A percentile compares a stretch with the other conserved stretches of the same genome.
phyloP scores from a whole-genome alignment of 1,140 invertebrate genomes.

The Coptotermes formosanus region DNA sequence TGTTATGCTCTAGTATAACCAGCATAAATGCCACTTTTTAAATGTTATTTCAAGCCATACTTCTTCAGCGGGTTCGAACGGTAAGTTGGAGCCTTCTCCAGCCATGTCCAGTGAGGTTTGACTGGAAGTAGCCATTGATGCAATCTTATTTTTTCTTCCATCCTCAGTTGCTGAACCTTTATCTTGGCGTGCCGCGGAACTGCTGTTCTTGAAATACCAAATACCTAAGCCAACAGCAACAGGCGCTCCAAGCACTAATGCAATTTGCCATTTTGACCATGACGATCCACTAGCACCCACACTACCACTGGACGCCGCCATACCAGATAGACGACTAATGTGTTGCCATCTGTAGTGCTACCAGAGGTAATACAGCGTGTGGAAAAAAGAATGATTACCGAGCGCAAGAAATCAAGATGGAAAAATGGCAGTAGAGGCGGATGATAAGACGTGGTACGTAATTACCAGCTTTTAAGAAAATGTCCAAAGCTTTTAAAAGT shows the following conservation, averaged over 20 bases:
- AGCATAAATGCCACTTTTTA: neutral
- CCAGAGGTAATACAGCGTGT: no score
- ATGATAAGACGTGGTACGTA: conserved; percentile 61
- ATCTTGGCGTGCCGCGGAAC: neutral
- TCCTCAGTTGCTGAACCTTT: conserved; percentile 8
- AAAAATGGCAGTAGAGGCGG: conserved; percentile 56
- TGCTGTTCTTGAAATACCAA: conserved; percentile 63
- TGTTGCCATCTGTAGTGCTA: neutral
- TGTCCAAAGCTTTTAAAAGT: neutral
- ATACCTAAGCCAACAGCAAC: conserved; percentile 77
- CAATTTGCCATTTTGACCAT: conserved; percentile 70
- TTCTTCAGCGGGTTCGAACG: neutral
- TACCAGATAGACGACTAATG: conserved; percentile 13
- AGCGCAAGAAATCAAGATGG: conserved; percentile 30
- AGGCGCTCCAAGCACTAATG: conserved; percentile 74
- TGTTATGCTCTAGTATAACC: no score
- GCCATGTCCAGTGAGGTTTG: neutral
- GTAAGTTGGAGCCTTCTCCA: neutral
- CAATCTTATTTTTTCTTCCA: neutral
- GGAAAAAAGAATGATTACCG: neutral
- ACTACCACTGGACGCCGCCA: conserved; percentile 37
- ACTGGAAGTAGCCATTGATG: neutral
- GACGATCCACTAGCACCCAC: conserved; percentile 33
- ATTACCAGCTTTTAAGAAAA: neutral
- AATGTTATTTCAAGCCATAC: neutral